These are phyloP conservation scores for Camponotus floridanus DNA, from an alignment of 1,140 invertebrate genomes.

Conservation along the genomic window DNA sequence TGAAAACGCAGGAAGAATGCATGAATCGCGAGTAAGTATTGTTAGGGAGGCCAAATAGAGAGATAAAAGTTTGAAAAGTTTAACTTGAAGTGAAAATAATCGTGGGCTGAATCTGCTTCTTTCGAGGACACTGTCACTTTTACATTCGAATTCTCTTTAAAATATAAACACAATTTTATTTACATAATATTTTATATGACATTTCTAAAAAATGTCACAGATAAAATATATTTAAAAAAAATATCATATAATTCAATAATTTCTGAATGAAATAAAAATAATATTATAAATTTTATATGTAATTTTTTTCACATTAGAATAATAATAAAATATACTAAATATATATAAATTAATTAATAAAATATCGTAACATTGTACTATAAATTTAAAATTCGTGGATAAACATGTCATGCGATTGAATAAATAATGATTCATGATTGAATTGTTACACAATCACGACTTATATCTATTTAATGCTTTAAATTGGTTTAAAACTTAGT, in stretches of 20 bases:
- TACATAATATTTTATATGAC: not conserved
- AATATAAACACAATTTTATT: not conserved
- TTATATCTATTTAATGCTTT: not conserved
- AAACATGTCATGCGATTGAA: not conserved
- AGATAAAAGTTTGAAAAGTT: slow-evolving; percentile 56
- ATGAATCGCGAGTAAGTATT: slow-evolving; percentile 65
- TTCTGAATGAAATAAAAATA: not conserved
- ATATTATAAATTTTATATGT: not conserved
- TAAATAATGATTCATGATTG: not conserved
- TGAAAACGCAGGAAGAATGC: slow-evolving; percentile 33
- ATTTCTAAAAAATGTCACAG: not conserved
- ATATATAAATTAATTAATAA: not conserved
- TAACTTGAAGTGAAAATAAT: slow-evolving; percentile 32
- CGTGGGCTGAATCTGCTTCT: slow-evolving; percentile 17
- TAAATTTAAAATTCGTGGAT: slow-evolving; percentile 14
- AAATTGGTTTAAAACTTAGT: not conserved
- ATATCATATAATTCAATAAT: not conserved
- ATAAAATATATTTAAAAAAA: too few relatives aligned
- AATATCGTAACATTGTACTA: not conserved
- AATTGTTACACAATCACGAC: not conserved
- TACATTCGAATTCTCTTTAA: not conserved
- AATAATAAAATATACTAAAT: too few relatives aligned
- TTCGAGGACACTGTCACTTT: not conserved
- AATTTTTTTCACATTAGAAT: not conserved
- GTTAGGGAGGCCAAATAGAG: slow-evolving; percentile 52